These are phyloP conservation scores for Scytalopus superciliaris DNA, from an alignment of 2,113 vertebrate genomes.

Conservation along the genomic window DNA sequence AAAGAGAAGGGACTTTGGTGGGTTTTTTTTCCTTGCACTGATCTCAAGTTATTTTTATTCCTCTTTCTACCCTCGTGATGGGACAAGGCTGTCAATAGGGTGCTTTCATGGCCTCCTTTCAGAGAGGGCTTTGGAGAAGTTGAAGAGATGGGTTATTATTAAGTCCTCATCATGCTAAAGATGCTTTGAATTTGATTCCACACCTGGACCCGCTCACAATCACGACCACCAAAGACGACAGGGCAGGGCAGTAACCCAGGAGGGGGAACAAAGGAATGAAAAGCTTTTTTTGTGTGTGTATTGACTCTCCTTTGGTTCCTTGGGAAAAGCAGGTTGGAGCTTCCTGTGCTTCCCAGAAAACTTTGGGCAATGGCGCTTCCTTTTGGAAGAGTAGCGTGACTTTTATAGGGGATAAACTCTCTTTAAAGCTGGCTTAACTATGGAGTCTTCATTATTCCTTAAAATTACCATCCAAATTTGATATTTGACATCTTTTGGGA, in stretches of 20 bases:
- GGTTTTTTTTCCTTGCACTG: background rate
- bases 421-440: background rate
- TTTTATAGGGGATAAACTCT: background rate
- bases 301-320: background rate
- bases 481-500: background rate
- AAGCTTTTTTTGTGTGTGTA: background rate
- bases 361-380: background rate
- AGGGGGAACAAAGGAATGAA: background rate
- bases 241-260: background rate
- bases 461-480: background rate
- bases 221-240: slow-evolving; percentile 14
- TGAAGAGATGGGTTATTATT: slow-evolving; percentile 36
- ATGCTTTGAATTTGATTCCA: slow-evolving; percentile 25
- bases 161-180: background rate
- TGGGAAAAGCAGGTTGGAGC: background rate
- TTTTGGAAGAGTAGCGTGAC: background rate
- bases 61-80: background rate
- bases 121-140: background rate
- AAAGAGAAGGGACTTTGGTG: slow-evolving; percentile 7
- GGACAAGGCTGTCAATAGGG: slow-evolving; percentile 20
- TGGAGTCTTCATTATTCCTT: background rate
- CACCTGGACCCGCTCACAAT: background rate
- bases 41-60: slow-evolving; percentile 14
- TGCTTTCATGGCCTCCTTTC: slow-evolving; percentile 23
- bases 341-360: background rate